Base-by-base conservation (phyloP, 2,888 invertebrate genomes). In the Electrophaes corylata region DNA sequence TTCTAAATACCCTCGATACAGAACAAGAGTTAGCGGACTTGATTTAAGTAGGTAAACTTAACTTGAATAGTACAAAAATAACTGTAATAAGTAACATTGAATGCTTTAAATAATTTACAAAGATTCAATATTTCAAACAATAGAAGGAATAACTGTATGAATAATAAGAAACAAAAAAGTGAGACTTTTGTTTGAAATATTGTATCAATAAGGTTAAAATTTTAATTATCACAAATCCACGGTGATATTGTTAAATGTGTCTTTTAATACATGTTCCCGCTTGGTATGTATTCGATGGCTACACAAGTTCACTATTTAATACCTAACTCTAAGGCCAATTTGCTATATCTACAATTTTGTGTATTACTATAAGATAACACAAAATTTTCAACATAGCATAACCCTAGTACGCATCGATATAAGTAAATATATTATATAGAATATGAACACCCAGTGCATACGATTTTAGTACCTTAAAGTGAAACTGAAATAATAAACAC, bases 1-100 rank as follows among this genome's bases (percentile, higher is more conserved):
- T 90, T 91, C 91, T 91, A 91, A 89, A 89, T 86, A 89, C 91
- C 91, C 88, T 88, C 86, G 83, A 86, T 91, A 90, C 88, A 89
- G 87, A 88, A 89, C 84, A 88, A 83, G 86, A 90, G 89, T 86
- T 81, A 90, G 90, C 88, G 83, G 85, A 83, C 81, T 80, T 86
- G 86, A 87, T 86, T 88, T 86, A 48, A 84, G 8, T 35, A 35
- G 3, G 84, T 89, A 82, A 90, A 90, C 88, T 85, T 86, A 90
- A 87, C 79, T 79, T 76, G 75, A 84, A 86, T 84, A 86, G 87
- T 91, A 90, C 78, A 91, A 91, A 91, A 91, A 89, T 89, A 90
- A 90, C 79, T 75, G 82, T 75, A 77, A 51, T 59, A 47, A 55
- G 39, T 40, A 72, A 76, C 79, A 79, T 78, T 83, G 78, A 81